Percentiles rank a stretch among this genome's conserved stretches.
phyloP scores from a whole-genome alignment of 2,888 invertebrate species.

The Oscheius sp. region DNA sequence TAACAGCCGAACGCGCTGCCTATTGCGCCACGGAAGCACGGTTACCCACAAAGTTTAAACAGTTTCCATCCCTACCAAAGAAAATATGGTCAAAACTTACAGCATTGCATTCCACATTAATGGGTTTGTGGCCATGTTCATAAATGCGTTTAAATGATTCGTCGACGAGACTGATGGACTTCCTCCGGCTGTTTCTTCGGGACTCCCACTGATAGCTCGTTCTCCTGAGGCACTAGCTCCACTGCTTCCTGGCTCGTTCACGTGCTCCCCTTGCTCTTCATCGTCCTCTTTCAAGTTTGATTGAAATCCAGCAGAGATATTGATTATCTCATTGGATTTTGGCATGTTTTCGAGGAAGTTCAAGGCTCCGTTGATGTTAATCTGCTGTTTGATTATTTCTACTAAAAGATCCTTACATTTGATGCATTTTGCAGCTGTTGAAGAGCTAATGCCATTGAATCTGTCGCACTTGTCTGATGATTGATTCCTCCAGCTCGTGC shows the following conservation, averaged over 20 bases:
- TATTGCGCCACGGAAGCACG: constrained; percentile 53
- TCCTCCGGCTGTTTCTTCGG: constrained; percentile 29
- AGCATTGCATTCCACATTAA: constrained; percentile 47
- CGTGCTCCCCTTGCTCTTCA: constrained; percentile 43
- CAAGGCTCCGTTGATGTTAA: constrained; percentile 27
- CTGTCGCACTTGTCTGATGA: background rate
- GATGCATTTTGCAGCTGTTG: constrained; percentile 42
- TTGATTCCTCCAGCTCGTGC: constrained; percentile 46
- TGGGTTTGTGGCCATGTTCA: constrained; percentile 45
- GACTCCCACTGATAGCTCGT: constrained; percentile 25
- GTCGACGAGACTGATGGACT: constrained; percentile 33
- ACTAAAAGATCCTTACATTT: constrained; percentile 17
- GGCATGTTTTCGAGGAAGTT: constrained; percentile 57
- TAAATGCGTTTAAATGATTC: constrained; percentile 44
- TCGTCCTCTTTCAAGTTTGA: constrained; percentile 36
- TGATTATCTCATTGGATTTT: constrained; percentile 55
- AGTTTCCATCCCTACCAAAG: no score
- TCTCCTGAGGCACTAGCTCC: constrained; percentile 29
- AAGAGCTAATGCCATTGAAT: constrained; percentile 39
- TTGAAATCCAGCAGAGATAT: constrained; percentile 47
- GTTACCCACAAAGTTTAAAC: no score
- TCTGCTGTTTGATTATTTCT: no score
- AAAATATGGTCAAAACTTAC: no score
- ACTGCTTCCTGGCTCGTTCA: constrained; percentile 30
- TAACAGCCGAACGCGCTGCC: constrained; percentile 71